Base-by-base conservation (phyloP, 2,888 invertebrate genomes). In the Nomada goodeniana region DNA sequence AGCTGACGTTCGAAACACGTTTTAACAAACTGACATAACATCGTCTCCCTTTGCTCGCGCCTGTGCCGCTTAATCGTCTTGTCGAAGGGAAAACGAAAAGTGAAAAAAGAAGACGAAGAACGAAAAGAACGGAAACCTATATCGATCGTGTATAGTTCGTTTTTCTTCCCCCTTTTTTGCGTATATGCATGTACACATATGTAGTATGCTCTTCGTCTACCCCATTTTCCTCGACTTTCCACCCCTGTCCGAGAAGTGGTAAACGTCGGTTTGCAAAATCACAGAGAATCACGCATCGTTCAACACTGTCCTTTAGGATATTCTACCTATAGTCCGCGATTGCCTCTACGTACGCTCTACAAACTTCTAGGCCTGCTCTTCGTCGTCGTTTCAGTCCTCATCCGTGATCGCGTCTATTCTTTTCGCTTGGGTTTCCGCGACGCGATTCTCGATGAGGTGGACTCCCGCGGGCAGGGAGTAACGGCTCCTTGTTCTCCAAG, bases 331-430 rank as follows among this genome's bases (percentile, higher is more conserved):
- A 86, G 71, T 79, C 77, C 79, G 79, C 77, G 67, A 75, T 68
- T 82, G 83, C 79, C 87, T 36, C 36, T 78, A 85, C 76, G 74
- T 83, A 85, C 64, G 81, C 76, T 83, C 86, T 89, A 87, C 80
- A 86, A 87, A 89, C 72, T 83, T 84, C 86, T 89, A 89, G 88
- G 86, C 88, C 89, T 86, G 86, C 83, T 86, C 80, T 88, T 87
- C 88, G 85, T 88, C 87, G 86, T 86, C 76, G 77, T 72, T 83
- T 78, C 77, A 81, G 74, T 87, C 87, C 83, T 86, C 87, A 82
- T 81, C 84, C 47, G 13, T 70, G 64, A 55, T 68, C 75, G 80
- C 82, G 65, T 76, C 69, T 44, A 53, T 29, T 71, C 47, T 23
- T 9, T 74, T 69, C 60, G 71, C 44, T n/a, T 18, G 55, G 64